Conservation (phyloP, 2,113 vertebrate species). For the Terrapene triunguis region DNA sequence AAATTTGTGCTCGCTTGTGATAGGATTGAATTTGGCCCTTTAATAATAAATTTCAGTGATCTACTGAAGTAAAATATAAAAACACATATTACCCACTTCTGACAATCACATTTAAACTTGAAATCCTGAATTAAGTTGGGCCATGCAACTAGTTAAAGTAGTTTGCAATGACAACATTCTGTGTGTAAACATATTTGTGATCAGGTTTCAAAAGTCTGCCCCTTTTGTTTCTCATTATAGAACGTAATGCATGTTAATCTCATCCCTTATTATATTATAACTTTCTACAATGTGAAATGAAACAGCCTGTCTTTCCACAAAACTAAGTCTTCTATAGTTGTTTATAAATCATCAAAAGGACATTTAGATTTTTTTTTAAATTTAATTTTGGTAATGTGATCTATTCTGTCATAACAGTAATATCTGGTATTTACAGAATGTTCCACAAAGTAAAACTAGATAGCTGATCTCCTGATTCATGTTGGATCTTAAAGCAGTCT, state of each 20-base stretch:
- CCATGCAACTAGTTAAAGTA: not conserved
- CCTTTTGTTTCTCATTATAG: not conserved
- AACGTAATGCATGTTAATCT: not conserved
- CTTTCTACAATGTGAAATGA: not conserved
- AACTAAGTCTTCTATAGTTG: not conserved
- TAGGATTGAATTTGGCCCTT: slow-evolving; percentile 20
- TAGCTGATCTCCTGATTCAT: not conserved
- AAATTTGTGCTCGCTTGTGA: not conserved
- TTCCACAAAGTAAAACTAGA: not conserved
- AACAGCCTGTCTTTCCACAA: not conserved
- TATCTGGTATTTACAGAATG: not conserved
- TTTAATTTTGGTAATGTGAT: not conserved
- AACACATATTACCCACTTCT: not conserved
- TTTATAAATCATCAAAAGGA: not conserved
- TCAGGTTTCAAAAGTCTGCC: accelerated
- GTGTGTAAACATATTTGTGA: not conserved
- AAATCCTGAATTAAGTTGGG: not conserved
- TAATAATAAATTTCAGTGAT: not conserved
- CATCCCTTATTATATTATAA: not conserved
- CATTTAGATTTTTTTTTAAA: not conserved
- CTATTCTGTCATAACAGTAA: not conserved
- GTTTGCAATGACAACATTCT: not conserved
- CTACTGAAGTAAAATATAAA: not conserved
- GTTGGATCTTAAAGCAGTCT: not conserved
- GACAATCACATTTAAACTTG: not conserved